These are phyloP conservation scores for Phortica magna DNA, from an alignment of 2,888 invertebrate genomes.

Conservation along the genomic window DNA sequence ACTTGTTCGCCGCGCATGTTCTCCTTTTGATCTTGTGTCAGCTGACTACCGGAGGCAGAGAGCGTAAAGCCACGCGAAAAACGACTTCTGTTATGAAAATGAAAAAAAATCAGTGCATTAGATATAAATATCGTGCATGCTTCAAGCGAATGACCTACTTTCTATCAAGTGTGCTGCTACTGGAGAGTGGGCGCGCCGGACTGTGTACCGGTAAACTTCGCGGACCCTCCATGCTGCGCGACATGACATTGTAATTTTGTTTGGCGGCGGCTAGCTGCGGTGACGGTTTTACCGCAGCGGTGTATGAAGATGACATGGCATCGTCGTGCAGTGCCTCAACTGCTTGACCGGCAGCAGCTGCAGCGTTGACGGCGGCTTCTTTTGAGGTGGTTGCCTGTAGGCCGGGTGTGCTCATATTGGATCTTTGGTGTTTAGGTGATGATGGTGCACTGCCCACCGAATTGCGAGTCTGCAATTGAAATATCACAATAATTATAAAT, in stretches of 20 bases:
- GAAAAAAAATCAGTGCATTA: background rate
- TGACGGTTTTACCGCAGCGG: slow-evolving; percentile 54
- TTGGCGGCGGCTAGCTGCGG: slow-evolving; percentile 53
- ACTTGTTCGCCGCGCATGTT: slow-evolving; percentile 87
- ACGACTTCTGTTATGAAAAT: slow-evolving; percentile 79
- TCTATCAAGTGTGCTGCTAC: slow-evolving; percentile 80
- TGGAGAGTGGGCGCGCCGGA: slow-evolving; percentile 77
- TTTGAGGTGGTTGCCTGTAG: slow-evolving; percentile 32
- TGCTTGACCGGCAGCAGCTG: slow-evolving; percentile 77
- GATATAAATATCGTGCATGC: background rate
- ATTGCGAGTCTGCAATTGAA: slow-evolving; percentile 72
- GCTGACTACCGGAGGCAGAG: slow-evolving; percentile 79
- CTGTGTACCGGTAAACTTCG: slow-evolving; percentile 79
- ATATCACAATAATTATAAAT: background rate
- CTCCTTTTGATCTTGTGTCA: slow-evolving; percentile 80
- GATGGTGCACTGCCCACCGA: slow-evolving; percentile 83
- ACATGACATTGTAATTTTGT: slow-evolving; percentile 78
- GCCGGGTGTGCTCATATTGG: slow-evolving; percentile 77
- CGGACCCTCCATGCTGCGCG: slow-evolving; percentile 82
- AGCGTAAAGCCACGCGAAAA: slow-evolving; percentile 82
- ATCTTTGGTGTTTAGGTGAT: slow-evolving; percentile 79
- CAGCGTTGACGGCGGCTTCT: slow-evolving; percentile 67
- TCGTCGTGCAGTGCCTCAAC: slow-evolving; percentile 73
- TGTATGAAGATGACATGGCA: slow-evolving; percentile 63
- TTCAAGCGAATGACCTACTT: slow-evolving; percentile 75